These are phyloP conservation scores for Sphyrna mokarran DNA, from an alignment of 2,113 vertebrate species.

Conservation along the genomic window DNA sequence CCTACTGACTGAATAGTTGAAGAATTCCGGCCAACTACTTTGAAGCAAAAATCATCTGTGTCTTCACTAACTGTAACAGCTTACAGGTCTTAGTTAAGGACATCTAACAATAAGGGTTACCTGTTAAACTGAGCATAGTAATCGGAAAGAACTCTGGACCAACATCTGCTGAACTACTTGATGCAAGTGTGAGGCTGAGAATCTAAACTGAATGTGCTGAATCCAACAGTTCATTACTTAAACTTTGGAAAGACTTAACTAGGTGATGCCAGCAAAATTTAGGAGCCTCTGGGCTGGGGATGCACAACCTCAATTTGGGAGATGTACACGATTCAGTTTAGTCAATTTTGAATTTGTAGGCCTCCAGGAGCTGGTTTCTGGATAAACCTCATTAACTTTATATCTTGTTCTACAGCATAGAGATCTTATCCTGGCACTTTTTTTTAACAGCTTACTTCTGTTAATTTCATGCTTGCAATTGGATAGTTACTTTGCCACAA, in stretches of 20 bases:
- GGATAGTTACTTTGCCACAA: conserved; percentile 28
- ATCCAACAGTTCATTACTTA: neutral
- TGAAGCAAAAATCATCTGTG: neutral
- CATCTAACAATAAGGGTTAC: neutral
- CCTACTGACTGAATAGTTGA: too few relatives aligned
- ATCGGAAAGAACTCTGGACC: neutral
- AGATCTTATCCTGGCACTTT: neutral
- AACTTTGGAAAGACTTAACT: neutral
- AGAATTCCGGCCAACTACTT: neutral
- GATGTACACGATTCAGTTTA: neutral
- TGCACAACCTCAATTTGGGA: neutral
- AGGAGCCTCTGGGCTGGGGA: neutral
- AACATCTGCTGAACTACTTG: neutral
- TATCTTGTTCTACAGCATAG: neutral
- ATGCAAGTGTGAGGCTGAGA: neutral
- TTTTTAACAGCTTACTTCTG: neutral
- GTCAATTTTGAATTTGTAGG: neutral
- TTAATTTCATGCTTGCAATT: conserved; percentile 29
- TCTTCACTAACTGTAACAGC: neutral
- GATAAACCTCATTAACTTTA: conserved; percentile 29
- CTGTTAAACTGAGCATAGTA: neutral
- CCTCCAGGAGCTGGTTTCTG: conserved; percentile 11
- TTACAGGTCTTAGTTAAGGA: neutral
- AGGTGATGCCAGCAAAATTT: neutral
- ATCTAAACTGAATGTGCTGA: neutral